Conservation (phyloP, 1,140 invertebrate genomes). For the Drosophila littoralis region DNA sequence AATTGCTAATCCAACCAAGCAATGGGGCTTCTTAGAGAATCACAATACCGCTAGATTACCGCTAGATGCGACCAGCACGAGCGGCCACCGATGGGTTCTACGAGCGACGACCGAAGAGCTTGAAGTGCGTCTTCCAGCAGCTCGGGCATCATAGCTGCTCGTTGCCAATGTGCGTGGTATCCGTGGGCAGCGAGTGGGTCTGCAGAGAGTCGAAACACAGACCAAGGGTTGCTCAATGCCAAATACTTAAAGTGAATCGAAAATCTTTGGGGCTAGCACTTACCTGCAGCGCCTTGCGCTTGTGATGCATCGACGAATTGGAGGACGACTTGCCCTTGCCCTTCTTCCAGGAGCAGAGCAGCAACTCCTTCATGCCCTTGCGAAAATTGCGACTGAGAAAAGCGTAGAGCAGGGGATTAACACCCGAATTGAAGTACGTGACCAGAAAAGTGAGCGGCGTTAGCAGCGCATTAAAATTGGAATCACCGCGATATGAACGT, state of each 20-base stretch:
- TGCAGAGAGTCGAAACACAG: slow-evolving; percentile 18
- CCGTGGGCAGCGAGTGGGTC: slow-evolving; percentile 84
- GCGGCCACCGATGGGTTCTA: slow-evolving; percentile 36
- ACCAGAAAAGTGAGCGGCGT: slow-evolving; percentile 93
- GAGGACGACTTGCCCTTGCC: slow-evolving; percentile 82
- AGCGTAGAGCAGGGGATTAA: slow-evolving; percentile 94
- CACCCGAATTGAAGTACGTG: slow-evolving; percentile 93
- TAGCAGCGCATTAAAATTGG: slow-evolving; percentile 89
- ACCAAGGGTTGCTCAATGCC: too few relatives aligned
- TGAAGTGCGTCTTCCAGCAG: slow-evolving; percentile 50
- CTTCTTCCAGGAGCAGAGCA: slow-evolving; percentile 86
- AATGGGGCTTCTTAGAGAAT: slow-evolving; percentile 51
- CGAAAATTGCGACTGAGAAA: slow-evolving; percentile 92
- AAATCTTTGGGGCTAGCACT: slow-evolving; percentile 17
- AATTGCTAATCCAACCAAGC: slow-evolving; percentile 46
- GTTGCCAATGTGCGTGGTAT: slow-evolving; percentile 83
- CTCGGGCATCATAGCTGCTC: slow-evolving; percentile 83
- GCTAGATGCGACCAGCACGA: not conserved
- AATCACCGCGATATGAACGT: slow-evolving; percentile 87
- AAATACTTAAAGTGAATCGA: too few relatives aligned
- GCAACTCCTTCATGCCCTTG: slow-evolving; percentile 88
- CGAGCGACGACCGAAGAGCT: slow-evolving; percentile 59
- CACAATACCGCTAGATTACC: slow-evolving; percentile 58
- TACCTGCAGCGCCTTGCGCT: slow-evolving; percentile 80
- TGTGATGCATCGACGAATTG: slow-evolving; percentile 82